Conservation (phyloP, 2,113 vertebrate genomes). For the Phylloscopus trochilus region DNA sequence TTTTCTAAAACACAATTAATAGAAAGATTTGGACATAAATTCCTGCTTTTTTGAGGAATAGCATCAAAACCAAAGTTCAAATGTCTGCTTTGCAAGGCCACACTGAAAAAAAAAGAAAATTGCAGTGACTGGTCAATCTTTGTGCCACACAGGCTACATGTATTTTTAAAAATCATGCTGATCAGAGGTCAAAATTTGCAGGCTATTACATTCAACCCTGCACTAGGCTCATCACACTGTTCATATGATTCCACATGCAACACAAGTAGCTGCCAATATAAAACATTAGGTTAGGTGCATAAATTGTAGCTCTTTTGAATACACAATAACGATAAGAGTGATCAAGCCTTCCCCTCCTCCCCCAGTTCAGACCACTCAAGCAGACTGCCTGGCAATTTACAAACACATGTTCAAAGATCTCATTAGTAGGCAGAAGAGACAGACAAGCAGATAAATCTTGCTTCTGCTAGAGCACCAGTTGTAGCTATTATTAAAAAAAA, state of each 20-base stretch:
- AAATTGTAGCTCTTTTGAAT: slow-evolving; percentile 14
- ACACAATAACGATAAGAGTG: not conserved
- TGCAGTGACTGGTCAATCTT: not conserved
- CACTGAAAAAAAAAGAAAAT: not conserved
- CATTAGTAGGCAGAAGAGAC: slow-evolving; percentile 51
- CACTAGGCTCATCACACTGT: not conserved
- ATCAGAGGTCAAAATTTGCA: not conserved
- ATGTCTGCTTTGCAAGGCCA: not conserved
- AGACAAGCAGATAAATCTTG: slow-evolving; percentile 11
- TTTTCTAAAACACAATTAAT: not conserved
- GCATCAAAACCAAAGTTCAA: not conserved
- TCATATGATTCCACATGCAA: not conserved
- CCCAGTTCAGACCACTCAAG: not conserved
- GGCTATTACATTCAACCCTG: not conserved
- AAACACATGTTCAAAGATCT: slow-evolving; percentile 41
- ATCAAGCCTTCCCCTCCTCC: not conserved
- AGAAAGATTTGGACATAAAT: not conserved
- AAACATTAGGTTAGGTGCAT: not conserved
- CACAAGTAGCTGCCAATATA: not conserved
- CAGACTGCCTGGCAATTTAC: slow-evolving; percentile 32
- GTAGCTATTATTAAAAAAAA: not conserved
- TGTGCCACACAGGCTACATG: not conserved
- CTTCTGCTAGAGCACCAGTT: not conserved
- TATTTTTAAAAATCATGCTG: not conserved
- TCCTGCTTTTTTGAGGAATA: not conserved